Evolutionary conservation across 2,888 invertebrate species (phyloP).

Genomic region (Gibbula magus): DNA sequence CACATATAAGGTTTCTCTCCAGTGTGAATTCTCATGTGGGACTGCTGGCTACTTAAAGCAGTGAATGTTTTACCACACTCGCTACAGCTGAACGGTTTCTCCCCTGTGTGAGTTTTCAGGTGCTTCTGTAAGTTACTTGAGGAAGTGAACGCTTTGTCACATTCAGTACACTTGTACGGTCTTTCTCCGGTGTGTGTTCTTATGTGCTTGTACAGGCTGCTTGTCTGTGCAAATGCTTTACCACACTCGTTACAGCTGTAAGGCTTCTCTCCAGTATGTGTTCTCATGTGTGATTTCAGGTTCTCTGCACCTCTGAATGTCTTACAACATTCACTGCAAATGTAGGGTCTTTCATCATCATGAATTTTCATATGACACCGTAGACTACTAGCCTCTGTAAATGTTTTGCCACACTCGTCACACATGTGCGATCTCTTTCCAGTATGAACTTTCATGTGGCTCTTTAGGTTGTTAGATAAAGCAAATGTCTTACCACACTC

Average conservation of each 20-base stretch:
- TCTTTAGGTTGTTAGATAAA: neutral
- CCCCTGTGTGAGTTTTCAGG: neutral
- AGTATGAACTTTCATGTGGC: neutral
- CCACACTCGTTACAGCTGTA: neutral
- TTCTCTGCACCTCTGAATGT: neutral
- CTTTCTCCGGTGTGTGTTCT: neutral
- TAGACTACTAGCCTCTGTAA: neutral
- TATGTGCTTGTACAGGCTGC: neutral
- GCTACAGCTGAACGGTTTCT: neutral
- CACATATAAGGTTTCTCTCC: neutral
- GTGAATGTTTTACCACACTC: neutral
- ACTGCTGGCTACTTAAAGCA: neutral
- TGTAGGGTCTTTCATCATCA: neutral
- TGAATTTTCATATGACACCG: neutral
- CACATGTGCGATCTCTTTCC: neutral
- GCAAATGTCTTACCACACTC: slow-evolving; percentile 19
- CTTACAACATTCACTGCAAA: neutral
- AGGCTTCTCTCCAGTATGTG: slow-evolving; percentile 39
- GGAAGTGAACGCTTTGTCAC: neutral
- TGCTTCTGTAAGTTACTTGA: neutral
- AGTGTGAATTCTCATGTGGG: neutral
- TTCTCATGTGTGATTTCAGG: slow-evolving; percentile 18
- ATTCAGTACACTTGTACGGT: neutral
- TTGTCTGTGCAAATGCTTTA: neutral
- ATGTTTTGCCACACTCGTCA: neutral